These are phyloP conservation scores for Verasper variegatus DNA, from an alignment of 2,113 vertebrate genomes.

Conservation along the genomic window DNA sequence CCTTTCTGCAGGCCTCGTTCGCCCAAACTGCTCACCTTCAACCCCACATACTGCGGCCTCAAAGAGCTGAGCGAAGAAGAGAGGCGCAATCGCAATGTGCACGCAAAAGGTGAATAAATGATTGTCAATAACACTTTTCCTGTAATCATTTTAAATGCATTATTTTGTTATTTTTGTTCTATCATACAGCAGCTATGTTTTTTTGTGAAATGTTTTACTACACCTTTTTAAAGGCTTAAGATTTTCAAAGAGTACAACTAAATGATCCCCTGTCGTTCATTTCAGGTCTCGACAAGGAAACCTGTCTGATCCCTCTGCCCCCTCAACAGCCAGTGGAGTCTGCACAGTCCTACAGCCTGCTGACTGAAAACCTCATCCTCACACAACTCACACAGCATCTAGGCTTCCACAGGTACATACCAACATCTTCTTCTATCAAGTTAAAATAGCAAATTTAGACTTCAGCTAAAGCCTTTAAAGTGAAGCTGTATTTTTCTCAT, in stretches of 20 bases:
- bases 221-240: not conserved
- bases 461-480: not conserved
- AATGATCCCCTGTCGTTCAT: not conserved
- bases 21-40: constrained; percentile 92
- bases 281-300: constrained; percentile 96
- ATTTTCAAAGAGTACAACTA: not conserved
- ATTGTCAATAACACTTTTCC: not conserved
- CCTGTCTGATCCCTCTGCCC: constrained; percentile 90
- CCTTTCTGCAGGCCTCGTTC: constrained; percentile 95
- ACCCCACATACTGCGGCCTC: constrained; percentile 94
- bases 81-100: constrained; percentile 89
- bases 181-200: not conserved
- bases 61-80: constrained; percentile 96
- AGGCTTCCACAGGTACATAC: constrained; percentile 92
- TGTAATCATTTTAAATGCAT: not conserved
- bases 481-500: not conserved
- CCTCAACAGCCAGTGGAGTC: constrained; percentile 87
- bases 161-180: not conserved
- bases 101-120: constrained; percentile 86
- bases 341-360: constrained; percentile 91
- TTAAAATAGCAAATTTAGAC: not conserved
- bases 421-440: not conserved
- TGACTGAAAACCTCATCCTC: constrained; percentile 96
- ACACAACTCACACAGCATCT: constrained; percentile 93
- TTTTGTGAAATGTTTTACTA: not conserved